Base-by-base conservation (phyloP, 2,888 invertebrate species). In the Apotomis capreana region DNA sequence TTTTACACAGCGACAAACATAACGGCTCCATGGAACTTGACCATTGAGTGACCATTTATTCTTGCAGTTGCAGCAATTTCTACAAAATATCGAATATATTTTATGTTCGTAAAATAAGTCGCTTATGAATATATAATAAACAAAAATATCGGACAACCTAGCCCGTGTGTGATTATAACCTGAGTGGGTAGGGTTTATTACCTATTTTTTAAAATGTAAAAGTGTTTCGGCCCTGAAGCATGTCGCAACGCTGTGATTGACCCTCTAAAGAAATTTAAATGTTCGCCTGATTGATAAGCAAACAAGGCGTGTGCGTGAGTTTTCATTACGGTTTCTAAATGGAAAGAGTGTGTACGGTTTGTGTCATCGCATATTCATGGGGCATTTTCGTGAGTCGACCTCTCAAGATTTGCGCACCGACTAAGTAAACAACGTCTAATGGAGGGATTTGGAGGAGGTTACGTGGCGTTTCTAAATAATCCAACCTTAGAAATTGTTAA, bases 281-380 rank as follows among this genome's bases (percentile, higher is more conserved):
- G 81, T 81, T 78, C 78, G 78, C 80, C 83, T 85, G 88, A 88
- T 90, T 87, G 86, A 86, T 89, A 89, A 87, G 87, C 87, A 90
- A 90, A 89, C 86, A 88, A 80, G 83, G 81, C 75, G 82, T 80
- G 88, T 89, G 87, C 89, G 88, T 89, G 88, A 87, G 88, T 86
- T 90, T 91, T 92, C 92, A 92, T 92, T 92, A 90, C 82, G 86
- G 84, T 85, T 83, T 85, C 88, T 88, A 91, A 92, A 92, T 92
- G 91, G 92, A 92, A 92, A 92, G 92, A 92, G 89, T 90, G 89
- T 92, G 92, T 92, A 91, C 89, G 89, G 90, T 89, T 89, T 92
- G 91, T 92, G 92, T 88, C 91, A 92, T 93, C 91, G 92, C 92
- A 92, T 93, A 93, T 93, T 93, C 92, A 92, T 92, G 88, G 92